A percentile compares a stretch with the other conserved stretches of the same genome.
phyloP scores from a whole-genome alignment of 2,113 vertebrate genomes.

The Calidris pygmaea region DNA sequence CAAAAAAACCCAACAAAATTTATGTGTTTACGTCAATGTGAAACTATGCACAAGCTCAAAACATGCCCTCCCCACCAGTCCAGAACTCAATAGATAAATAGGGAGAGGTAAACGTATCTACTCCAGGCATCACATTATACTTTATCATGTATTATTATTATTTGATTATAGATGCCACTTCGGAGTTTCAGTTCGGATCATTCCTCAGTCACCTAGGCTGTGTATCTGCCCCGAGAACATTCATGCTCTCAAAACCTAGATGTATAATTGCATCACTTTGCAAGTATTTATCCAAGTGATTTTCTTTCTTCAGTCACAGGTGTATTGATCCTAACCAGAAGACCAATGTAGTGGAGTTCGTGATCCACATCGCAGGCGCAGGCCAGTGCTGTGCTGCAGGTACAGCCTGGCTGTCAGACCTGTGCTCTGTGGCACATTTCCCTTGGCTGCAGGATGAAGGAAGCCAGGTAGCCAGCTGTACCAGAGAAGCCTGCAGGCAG shows the following conservation, averaged over 20 bases:
- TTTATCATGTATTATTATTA: neutral
- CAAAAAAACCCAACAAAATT: neutral
- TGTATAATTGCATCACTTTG: neutral
- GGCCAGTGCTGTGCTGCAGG: fast-evolving
- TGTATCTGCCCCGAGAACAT: neutral
- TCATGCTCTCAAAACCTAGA: neutral
- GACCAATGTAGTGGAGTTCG: neutral
- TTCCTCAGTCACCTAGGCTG: neutral
- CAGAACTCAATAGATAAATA: neutral
- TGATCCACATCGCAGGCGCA: fast-evolving
- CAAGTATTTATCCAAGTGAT: neutral
- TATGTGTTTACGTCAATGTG: neutral
- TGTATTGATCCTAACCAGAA: neutral
- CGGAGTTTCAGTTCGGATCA: neutral
- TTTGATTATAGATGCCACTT: neutral
- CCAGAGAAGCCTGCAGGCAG: neutral
- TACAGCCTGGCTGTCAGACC: neutral
- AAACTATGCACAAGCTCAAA: neutral
- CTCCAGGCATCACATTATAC: neutral
- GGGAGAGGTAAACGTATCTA: neutral
- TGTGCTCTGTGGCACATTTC: fast-evolving
- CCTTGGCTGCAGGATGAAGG: neutral
- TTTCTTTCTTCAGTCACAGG: neutral
- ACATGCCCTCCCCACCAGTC: neutral
- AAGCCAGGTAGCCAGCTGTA: neutral